phyloP scores from a whole-genome alignment of 2,797 vertebrate species.

The Babyrousa celebensis region DNA sequence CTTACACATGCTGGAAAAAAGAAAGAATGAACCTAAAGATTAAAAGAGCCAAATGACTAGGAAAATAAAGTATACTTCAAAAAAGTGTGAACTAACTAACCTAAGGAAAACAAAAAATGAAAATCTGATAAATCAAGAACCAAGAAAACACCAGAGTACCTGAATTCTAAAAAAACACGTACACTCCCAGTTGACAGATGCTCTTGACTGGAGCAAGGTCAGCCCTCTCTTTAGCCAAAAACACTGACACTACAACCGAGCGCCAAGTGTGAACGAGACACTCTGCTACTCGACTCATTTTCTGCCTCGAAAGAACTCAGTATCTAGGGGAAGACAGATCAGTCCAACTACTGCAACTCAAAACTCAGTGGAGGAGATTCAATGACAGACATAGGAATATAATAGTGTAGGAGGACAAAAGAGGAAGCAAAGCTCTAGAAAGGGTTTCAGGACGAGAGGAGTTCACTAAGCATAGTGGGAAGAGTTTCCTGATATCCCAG shows the following conservation, averaged over 20 bases:
- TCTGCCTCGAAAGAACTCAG: not conserved
- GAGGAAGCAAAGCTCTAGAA: not conserved
- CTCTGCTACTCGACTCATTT: not conserved
- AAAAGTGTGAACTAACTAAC: constrained; percentile 1
- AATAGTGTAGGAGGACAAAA: not conserved
- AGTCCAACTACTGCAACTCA: not conserved
- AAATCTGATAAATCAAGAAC: not conserved
- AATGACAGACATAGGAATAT: not conserved
- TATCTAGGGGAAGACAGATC: not conserved
- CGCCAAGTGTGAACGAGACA: not conserved
- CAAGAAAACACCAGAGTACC: not conserved
- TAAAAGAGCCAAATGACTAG: not conserved
- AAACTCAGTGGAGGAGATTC: not conserved
- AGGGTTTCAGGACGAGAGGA: not conserved
- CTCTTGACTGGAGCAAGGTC: not conserved
- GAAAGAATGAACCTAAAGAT: not conserved
- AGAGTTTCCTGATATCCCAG: not conserved
- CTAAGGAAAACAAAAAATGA: constrained; percentile 18
- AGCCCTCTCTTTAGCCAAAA: not conserved
- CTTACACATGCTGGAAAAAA: no score
- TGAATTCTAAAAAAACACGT: constrained; percentile 19
- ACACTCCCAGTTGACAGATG: not conserved
- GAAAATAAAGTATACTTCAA: constrained; percentile 31
- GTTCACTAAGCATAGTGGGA: not conserved
- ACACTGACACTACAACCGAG: not conserved